Evolutionary conservation across 2,113 vertebrate genomes (phyloP), one percentile per base, ranked within the genome.

Genomic region (crab-eating macaque (Macaca fascicularis)): DNA sequence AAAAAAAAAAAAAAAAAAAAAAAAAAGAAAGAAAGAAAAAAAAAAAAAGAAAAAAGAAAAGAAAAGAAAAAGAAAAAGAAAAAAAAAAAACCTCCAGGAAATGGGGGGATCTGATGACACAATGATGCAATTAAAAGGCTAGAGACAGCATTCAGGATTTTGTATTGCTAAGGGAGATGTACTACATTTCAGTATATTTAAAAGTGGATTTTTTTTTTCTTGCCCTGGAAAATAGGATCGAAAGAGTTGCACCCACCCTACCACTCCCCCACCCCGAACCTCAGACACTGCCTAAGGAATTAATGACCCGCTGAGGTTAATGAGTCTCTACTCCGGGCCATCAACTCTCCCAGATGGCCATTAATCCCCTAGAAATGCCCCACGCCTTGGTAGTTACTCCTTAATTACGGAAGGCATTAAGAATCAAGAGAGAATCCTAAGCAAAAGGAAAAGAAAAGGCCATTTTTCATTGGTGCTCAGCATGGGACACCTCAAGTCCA

Each of bases 321-420:
- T 97, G 97, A 97, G 95, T 98, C 96, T 96, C 98, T 95, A 90
- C 85, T 97, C 93, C 48, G 74, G 95, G 96, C 98, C 94, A 98
- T 98, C 98, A 98, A 94, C 97, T 98, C 89, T 97, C 95, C 94
- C 97, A 98, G 97, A 91, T 97, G 96, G 96, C 90, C 93, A 97
- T 98, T 98, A 98, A 98, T 98, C 96, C 97, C 94, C 89, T 95
- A 85, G 97, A 97, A 98, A 97, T 96, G 80, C 92, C 97, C 97
- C 90, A 95, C 74, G 94, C 97, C 98, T 98, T 97, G 83, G 96
- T 98, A 97, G 96, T 98, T 98, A 98, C 96, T 98, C 96, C 94
- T 98, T 98, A 98, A 98, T 98, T 98, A 98, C 90, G 97, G 97
- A 98, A 98, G 97, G 85, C 95, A 97, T 97, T 98, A 96, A 96